These are phyloP conservation scores for Pemphigus obesinymphae DNA, from an alignment of 1,140 invertebrate species.

Conservation along the genomic window DNA sequence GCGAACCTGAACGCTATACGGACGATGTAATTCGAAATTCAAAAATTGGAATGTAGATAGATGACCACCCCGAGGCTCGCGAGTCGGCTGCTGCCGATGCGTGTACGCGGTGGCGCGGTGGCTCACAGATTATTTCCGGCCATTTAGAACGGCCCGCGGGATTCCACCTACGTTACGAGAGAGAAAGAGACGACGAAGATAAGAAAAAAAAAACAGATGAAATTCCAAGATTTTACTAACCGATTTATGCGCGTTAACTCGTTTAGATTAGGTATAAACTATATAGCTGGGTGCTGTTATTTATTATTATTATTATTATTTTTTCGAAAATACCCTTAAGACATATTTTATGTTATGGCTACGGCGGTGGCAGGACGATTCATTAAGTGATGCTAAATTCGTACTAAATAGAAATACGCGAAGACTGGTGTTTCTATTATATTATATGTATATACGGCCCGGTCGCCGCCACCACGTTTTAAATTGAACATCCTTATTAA, in stretches of 20 bases:
- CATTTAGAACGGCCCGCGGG: neutral
- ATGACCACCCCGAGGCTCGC: neutral
- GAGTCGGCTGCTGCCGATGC: neutral
- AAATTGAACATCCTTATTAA: conserved; percentile 28
- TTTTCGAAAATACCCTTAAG: conserved; percentile 2
- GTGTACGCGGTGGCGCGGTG: neutral
- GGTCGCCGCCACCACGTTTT: neutral
- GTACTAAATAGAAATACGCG: neutral
- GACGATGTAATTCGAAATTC: neutral
- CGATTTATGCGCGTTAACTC: conserved; percentile 2
- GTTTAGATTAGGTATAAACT: neutral
- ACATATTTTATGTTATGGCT: neutral
- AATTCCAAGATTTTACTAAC: conserved; percentile 21
- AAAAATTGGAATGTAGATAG: neutral
- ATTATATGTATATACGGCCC: too few relatives aligned
- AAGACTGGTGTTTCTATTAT: neutral
- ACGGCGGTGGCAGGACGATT: neutral
- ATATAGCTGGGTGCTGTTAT: neutral
- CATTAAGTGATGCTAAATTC: conserved; percentile 9
- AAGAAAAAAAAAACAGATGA: neutral
- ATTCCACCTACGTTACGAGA: neutral
- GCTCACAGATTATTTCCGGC: conserved; percentile 25
- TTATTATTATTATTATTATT: too few relatives aligned
- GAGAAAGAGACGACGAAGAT: too few relatives aligned
- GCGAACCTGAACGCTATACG: neutral